Evolutionary conservation across 2,113 vertebrate genomes (phyloP).

Genomic region (Dicentrarchus labrax): DNA sequence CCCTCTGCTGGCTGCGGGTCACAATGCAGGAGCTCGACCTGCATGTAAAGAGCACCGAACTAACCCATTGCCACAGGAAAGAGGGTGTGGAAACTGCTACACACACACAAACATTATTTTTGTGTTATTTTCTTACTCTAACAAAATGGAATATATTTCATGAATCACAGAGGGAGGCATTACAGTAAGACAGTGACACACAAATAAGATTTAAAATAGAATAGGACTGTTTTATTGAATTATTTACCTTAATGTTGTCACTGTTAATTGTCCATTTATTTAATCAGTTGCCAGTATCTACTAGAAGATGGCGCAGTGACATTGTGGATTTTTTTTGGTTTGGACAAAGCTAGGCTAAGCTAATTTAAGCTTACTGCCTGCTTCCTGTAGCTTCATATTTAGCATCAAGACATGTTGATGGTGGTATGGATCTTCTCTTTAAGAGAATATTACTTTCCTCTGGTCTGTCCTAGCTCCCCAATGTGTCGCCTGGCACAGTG

Average conservation of each 20-base stretch:
- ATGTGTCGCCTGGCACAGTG: conserved; percentile 86
- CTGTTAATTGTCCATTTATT: neutral
- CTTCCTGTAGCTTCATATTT: neutral
- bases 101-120: no score
- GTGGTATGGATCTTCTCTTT: neutral
- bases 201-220: neutral
- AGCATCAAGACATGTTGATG: neutral
- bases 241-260: neutral
- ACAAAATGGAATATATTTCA: neutral
- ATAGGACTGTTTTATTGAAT: neutral
- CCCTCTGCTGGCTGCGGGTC: conserved; percentile 86
- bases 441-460: neutral
- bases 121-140: no score
- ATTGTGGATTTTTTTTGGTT: no score
- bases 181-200: neutral
- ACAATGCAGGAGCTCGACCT: conserved; percentile 76
- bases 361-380: no score
- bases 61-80: conserved; percentile 81
- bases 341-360: neutral
- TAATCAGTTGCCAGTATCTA: no score
- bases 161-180: neutral
- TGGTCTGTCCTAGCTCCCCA: conserved; percentile 77
- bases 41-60: conserved; percentile 76
- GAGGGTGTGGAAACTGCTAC: conserved; percentile 74
- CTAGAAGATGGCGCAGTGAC: no score